Conservation (phyloP, 2,113 vertebrate species). For the Phyllostomus discolor region DNA sequence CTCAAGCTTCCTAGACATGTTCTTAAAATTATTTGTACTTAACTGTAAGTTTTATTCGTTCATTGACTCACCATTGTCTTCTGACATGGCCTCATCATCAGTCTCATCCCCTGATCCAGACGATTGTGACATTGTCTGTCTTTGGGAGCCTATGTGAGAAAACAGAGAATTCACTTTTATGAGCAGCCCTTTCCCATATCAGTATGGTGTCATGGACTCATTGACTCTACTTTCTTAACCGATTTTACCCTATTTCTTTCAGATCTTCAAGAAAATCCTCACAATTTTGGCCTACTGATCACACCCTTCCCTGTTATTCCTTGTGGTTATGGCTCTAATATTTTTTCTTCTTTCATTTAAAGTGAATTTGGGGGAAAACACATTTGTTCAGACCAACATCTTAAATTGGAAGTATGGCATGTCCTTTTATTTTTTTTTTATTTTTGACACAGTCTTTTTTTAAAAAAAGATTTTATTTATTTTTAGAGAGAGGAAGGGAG, state of each 20-base stretch:
- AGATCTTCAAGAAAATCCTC: background rate
- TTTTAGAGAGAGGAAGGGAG: too few relatives aligned
- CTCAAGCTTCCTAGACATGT: background rate
- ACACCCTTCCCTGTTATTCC: background rate
- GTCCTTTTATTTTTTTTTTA: background rate
- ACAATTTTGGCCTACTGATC: background rate
- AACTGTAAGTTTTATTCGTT: constrained; percentile 21
- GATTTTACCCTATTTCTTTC: background rate
- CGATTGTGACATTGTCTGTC: constrained; percentile 15
- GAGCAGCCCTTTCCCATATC: background rate
- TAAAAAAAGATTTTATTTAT: too few relatives aligned
- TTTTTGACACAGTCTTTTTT: too few relatives aligned
- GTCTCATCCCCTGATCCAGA: background rate
- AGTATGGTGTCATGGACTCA: background rate
- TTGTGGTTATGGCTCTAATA: background rate
- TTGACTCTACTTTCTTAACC: background rate
- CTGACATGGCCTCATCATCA: background rate
- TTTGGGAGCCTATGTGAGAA: constrained; percentile 10
- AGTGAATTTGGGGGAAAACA: background rate
- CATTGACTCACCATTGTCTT: constrained; percentile 34
- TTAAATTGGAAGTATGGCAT: background rate
- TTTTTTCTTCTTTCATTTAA: background rate
- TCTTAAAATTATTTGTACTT: background rate
- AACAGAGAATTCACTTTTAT: constrained; percentile 35
- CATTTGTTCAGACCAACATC: background rate